Evolutionary conservation across 1,140 invertebrate genomes (phyloP), one percentile per base, ranked within the genome.

Genomic region (Uloborus diversus): DNA sequence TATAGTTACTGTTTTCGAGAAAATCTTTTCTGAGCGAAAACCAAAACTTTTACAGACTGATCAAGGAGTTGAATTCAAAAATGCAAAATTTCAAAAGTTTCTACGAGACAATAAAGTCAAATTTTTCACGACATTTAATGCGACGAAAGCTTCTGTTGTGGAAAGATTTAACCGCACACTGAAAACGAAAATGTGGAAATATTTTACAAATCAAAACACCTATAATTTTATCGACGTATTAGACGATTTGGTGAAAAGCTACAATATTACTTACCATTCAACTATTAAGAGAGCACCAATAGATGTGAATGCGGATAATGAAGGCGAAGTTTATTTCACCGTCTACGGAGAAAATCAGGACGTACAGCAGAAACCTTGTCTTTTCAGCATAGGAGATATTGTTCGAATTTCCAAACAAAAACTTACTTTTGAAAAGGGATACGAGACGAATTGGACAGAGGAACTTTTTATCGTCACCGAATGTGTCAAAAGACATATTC

Each of bases 101-200:
- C 80, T 87, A 82, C 78, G 81, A 73, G 20, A 61, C 85, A 37
- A 84, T 84, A 79, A 83, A 25, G 86, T 89, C 53, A 85, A 88
- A 81, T 82, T 87, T 80, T 89, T 87, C 81, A 86, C 82, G 3
- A 87, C 87, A 28, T 87, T 84, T 83, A 85, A 83, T 65, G 82
- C 82, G 35, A 84, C 85, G 49, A 90, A 89, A 85, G 87, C 86
- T n/a, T 84, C 85, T 20, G 85, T 88, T 51, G 85, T 86, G 37
- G 88, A 89, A 84, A 64, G 88, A 70, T 87, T 88, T 65, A 88
- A 87, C 83, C 81, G 86, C 79, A 89, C 87, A 32, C 71, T 89
- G 56, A 89, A 88, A 85, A 81, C 69, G 20, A 86, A 84, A 82
- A 85, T 89, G 80, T 89, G 83, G 81, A 85, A 84, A 64, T 87